Evolutionary conservation across 2,113 vertebrate genomes (phyloP).

Genomic region (Tetrao urogallus): DNA sequence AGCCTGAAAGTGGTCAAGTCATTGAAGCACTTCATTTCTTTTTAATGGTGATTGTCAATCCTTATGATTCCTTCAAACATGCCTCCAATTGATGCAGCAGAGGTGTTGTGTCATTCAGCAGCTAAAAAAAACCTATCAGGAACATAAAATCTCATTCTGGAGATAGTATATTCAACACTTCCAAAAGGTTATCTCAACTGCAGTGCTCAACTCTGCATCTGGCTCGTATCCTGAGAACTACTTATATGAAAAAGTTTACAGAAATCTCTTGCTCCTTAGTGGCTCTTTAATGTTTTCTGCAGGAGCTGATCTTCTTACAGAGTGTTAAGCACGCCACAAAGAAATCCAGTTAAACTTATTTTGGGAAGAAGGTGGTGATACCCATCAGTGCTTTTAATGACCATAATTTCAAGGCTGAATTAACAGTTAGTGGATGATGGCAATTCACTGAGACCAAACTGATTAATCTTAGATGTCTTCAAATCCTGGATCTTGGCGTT

Average conservation of each 20-base stretch:
- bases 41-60: neutral
- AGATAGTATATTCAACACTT: rapidly evolving
- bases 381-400: neutral
- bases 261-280: neutral
- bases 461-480: neutral
- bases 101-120: neutral
- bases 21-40: neutral
- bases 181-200: neutral
- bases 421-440: neutral
- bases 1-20: rapidly evolving
- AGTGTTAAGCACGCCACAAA: too few relatives aligned
- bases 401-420: neutral
- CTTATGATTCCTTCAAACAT: neutral
- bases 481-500: neutral
- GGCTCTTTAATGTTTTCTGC: neutral
- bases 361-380: neutral
- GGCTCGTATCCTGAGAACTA: rapidly evolving
- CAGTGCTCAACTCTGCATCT: neutral
- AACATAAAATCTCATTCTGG: neutral
- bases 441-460: neutral
- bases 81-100: neutral
- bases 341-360: neutral
- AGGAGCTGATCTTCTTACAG: neutral
- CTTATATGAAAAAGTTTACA: neutral
- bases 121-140: neutral